Evolutionary conservation across 2,797 vertebrate species (phyloP).

Genomic region (Epinephelus awoara): DNA sequence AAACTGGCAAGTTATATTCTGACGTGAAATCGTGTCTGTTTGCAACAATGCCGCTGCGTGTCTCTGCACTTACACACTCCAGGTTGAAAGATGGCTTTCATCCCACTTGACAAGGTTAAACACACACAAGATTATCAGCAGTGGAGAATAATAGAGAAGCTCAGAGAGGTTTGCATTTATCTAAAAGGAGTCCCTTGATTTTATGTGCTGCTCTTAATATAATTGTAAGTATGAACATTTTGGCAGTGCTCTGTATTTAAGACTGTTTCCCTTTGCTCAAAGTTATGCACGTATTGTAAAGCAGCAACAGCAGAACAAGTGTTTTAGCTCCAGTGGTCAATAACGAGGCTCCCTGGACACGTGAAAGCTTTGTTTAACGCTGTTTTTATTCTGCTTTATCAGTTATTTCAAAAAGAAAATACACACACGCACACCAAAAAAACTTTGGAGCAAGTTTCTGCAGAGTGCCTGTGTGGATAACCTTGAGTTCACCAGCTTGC

Average conservation of each 20-base stretch:
- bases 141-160: slow-evolving; percentile 20
- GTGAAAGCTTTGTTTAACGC: slow-evolving; percentile 18
- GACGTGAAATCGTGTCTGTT: slow-evolving; percentile 51
- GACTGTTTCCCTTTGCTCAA: slow-evolving; percentile 4
- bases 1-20: slow-evolving; percentile 46
- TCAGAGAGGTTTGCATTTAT: slow-evolving; percentile 25
- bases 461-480: slow-evolving; percentile 43
- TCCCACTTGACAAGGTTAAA: slow-evolving; percentile 61
- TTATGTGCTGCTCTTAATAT: slow-evolving; percentile 1
- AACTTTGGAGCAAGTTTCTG: slow-evolving; percentile 45
- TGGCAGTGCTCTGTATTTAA: slow-evolving; percentile 6
- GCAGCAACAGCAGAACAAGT: slow-evolving; percentile 16
- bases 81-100: slow-evolving; percentile 50
- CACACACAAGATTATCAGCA: slow-evolving; percentile 37
- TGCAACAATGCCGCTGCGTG: slow-evolving; percentile 29
- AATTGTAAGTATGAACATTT: slow-evolving; percentile 1
- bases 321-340: slow-evolving; percentile 17
- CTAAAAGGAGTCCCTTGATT: slow-evolving; percentile 24
- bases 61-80: slow-evolving; percentile 25
- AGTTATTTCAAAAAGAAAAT: slow-evolving; percentile 26
- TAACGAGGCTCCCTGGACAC: slow-evolving; percentile 15
- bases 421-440: background rate
- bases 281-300: slow-evolving; percentile 15
- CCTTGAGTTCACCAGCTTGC: slow-evolving; percentile 60
- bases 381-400: slow-evolving; percentile 32